These are phyloP conservation scores for Myxocyprinus asiaticus DNA, from an alignment of 2,113 vertebrate species.

Conservation along the genomic window DNA sequence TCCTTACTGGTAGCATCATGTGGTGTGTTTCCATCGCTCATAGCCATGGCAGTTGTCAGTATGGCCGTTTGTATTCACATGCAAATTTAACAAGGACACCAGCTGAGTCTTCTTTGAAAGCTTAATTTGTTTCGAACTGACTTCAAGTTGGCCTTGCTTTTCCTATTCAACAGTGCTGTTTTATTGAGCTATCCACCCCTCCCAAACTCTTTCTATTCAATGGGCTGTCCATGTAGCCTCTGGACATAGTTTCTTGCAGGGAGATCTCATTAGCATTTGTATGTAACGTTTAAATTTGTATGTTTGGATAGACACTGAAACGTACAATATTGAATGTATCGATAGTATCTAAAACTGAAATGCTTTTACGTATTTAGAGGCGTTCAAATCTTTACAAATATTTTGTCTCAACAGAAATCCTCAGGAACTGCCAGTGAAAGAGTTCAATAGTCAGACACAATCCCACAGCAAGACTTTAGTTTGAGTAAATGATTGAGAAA, in stretches of 20 bases:
- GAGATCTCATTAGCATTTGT: no score
- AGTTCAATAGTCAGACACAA: no score
- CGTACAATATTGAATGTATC: no score
- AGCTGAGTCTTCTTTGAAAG: slow-evolving; percentile 76
- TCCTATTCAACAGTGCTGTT: slow-evolving; percentile 28
- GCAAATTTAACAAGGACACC: slow-evolving; percentile 75
- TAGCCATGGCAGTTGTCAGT: slow-evolving; percentile 61
- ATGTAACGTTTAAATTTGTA: not conserved
- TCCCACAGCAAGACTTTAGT: no score
- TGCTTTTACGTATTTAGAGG: no score
- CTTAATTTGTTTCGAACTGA: slow-evolving; percentile 78
- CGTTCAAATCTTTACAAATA: no score
- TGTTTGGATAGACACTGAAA: no score
- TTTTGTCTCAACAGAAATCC: no score
- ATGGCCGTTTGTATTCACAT: slow-evolving; percentile 76
- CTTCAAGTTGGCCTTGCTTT: slow-evolving; percentile 60
- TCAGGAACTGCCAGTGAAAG: no score
- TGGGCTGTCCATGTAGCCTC: not conserved
- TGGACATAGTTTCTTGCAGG: not conserved
- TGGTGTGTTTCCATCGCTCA: slow-evolving; percentile 54
- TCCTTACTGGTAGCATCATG: slow-evolving; percentile 26
- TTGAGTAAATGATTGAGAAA: no score
- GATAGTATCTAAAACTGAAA: no score
- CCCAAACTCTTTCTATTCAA: no score
- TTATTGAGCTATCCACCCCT: slow-evolving; percentile 33